Conservation (phyloP, 1,140 invertebrate genomes). For the Drosophila auraria region DNA sequence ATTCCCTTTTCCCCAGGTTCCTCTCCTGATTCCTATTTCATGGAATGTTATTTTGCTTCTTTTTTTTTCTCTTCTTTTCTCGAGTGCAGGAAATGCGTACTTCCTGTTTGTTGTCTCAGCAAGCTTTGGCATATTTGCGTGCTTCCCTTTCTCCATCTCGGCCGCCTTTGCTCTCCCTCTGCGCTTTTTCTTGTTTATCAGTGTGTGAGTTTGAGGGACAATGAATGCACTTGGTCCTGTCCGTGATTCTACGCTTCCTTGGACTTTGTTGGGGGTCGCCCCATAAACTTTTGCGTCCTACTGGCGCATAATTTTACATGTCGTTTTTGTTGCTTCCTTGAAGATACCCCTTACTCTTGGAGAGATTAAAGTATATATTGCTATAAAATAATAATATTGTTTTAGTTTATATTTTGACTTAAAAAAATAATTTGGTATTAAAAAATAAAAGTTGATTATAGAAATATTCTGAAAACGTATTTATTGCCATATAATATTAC, state of each 20-base stretch:
- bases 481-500: not conserved
- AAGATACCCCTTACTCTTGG: not conserved
- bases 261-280: conserved; percentile 53
- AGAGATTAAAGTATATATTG: not conserved
- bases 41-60: conserved; percentile 39
- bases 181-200: not conserved
- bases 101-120: conserved; percentile 75
- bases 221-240: conserved; percentile 69
- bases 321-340: conserved; percentile 24
- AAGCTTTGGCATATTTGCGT: conserved; percentile 76
- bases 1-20: conserved; percentile 4
- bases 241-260: conserved; percentile 4
- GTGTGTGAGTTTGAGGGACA: conserved; percentile 62
- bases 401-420: too few species aligned
- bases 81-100: conserved; percentile 80
- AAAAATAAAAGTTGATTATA: not conserved
- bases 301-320: conserved; percentile 79
- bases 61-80: conserved; percentile 19
- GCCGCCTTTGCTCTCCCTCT: not conserved
- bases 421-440: not conserved
- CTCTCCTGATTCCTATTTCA: conserved; percentile 12
- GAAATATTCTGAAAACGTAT: not conserved
- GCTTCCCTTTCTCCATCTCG: conserved; percentile 19
- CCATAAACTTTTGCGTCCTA: conserved; percentile 73
- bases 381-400: not conserved